Conservation (phyloP, 2,113 vertebrate species). For the Myiozetetes cayanensis region DNA sequence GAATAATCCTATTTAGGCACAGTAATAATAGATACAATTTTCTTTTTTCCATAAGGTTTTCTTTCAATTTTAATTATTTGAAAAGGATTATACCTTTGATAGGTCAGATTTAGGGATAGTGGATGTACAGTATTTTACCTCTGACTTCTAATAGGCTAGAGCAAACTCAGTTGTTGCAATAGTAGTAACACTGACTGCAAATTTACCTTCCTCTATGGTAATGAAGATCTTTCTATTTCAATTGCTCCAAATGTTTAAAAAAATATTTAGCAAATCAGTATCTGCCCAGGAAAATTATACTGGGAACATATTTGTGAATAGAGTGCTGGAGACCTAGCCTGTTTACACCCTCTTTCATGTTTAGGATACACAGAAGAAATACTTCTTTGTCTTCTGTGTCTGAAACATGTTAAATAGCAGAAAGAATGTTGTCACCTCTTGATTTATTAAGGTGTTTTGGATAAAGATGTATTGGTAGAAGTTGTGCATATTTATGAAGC, state of each 20-base stretch:
- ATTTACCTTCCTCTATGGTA: conserved; percentile 29
- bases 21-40: conserved; percentile 68
- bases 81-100: conserved; percentile 70
- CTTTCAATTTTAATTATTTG: conserved; percentile 57
- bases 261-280: background rate
- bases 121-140: conserved; percentile 42
- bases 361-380: background rate
- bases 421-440: background rate
- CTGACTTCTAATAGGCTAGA: conserved; percentile 5
- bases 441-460: conserved; percentile 13
- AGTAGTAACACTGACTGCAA: background rate
- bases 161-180: background rate
- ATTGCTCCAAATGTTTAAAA: background rate
- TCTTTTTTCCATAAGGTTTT: conserved; percentile 21
- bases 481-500: conserved; percentile 15
- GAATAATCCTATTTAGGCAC: conserved; percentile 76
- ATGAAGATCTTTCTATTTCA: background rate
- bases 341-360: background rate
- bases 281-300: background rate
- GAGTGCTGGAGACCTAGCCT: background rate
- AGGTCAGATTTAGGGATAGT: conserved; percentile 58
- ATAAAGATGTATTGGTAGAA: conserved; percentile 1
- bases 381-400: background rate
- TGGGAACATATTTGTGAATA: background rate
- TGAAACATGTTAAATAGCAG: background rate